Evolutionary conservation across 2,797 vertebrate species (phyloP).

Genomic region (Neosilurus hyrtlii): DNA sequence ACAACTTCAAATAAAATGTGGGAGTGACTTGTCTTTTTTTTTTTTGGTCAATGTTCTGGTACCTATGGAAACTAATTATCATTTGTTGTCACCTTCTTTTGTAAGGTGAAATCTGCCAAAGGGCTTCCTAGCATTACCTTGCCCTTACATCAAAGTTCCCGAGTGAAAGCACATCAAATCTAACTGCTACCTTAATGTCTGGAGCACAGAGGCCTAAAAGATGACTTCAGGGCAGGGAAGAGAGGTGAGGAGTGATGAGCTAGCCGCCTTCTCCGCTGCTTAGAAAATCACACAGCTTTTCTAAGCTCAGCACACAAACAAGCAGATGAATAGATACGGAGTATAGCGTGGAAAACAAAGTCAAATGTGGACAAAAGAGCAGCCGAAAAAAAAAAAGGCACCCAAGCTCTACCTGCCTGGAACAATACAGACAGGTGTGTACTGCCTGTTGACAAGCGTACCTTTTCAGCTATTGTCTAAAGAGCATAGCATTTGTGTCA

Average conservation of each 20-base stretch:
- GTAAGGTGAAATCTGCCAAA: constrained; percentile 26
- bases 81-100: constrained; percentile 54
- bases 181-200: constrained; percentile 42
- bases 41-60: constrained; percentile 42
- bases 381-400: constrained; percentile 14
- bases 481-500: constrained; percentile 61
- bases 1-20: constrained; percentile 40
- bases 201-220: constrained; percentile 19
- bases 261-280: constrained; percentile 24
- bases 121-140: constrained; percentile 44
- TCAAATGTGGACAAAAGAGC: constrained; percentile 54
- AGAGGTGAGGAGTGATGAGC: constrained; percentile 57
- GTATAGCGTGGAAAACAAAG: constrained; percentile 56
- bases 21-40: constrained; percentile 46
- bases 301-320: constrained; percentile 53
- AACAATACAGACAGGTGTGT: constrained; percentile 68
- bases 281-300: constrained; percentile 47
- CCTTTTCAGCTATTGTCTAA: constrained; percentile 64
- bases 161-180: constrained; percentile 38
- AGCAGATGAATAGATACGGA: constrained; percentile 50
- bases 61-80: constrained; percentile 58
- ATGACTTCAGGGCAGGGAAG: constrained; percentile 48
- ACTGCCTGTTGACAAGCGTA: constrained; percentile 62
- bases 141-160: constrained; percentile 55
- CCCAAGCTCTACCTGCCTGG: constrained; percentile 62